Percentiles rank a stretch among this genome's conserved stretches.
These are phyloP conservation scores for Drosophila gunungcola DNA, from an alignment of 1,140 invertebrate genomes.

Conservation along the genomic window DNA sequence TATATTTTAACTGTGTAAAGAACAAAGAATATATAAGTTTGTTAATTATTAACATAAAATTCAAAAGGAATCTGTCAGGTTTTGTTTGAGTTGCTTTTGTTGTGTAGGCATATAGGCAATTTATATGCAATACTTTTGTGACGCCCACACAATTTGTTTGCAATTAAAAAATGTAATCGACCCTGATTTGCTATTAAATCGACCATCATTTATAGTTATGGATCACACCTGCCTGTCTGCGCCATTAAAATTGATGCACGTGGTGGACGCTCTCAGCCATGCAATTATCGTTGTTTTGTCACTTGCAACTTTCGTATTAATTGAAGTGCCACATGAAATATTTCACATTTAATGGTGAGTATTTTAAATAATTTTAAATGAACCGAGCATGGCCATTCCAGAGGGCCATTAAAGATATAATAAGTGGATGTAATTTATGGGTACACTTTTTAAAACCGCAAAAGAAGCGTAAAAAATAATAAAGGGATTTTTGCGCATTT, in stretches of 20 bases:
- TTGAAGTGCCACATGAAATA: conserved; percentile 52
- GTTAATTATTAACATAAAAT: no score
- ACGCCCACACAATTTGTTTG: background rate
- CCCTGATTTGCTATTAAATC: conserved; percentile 8
- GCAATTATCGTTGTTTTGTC: conserved; percentile 46
- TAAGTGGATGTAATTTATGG: conserved; percentile 67
- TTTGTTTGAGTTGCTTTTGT: no score
- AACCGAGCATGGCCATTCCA: conserved; percentile 33
- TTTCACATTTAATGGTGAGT: conserved; percentile 43
- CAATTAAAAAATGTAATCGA: conserved; percentile 2
- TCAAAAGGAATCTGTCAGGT: no score
- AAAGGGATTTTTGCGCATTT: conserved; percentile 17
- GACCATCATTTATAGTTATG: conserved; percentile 24
- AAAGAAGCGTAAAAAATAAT: conserved; percentile 23
- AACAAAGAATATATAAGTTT: no score
- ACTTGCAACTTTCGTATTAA: conserved; percentile 48
- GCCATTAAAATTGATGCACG: conserved; percentile 33
- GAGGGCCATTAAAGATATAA: conserved; percentile 53
- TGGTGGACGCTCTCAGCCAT: conserved; percentile 6
- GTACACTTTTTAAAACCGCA: conserved; percentile 38
- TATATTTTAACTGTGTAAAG: no score
- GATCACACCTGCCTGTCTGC: conserved; percentile 15
- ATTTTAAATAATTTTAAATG: conserved; percentile 62
- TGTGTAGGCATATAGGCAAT: background rate
- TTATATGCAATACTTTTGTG: background rate